Conservation (phyloP, 2,797 vertebrate species). For the Dallia pectoralis region DNA sequence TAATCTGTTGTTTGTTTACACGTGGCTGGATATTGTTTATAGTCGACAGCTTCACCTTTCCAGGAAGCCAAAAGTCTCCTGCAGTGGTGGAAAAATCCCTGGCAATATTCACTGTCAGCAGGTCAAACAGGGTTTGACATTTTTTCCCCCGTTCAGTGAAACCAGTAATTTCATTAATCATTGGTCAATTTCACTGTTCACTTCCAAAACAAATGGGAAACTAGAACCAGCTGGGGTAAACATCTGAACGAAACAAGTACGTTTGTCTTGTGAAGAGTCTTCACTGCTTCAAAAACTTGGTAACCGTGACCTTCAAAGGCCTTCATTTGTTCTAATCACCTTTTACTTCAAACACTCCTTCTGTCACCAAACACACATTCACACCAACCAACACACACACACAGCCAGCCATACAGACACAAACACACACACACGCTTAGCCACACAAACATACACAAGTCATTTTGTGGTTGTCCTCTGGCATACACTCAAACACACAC, state of each 20-base stretch:
- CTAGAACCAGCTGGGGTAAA: too few species aligned
- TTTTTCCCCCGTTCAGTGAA: background rate
- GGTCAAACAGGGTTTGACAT: background rate
- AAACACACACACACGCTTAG: too few species aligned
- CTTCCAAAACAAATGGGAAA: background rate
- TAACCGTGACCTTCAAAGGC: background rate
- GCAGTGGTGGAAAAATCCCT: background rate
- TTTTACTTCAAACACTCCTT: slow-evolving; percentile 57
- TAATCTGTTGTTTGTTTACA: slow-evolving; percentile 8
- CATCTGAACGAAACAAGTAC: too few species aligned
- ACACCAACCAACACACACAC: background rate
- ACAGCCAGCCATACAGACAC: background rate
- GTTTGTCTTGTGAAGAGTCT: too few species aligned
- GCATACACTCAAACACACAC: slow-evolving; percentile 36
- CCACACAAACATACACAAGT: background rate
- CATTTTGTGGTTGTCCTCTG: slow-evolving; percentile 14
- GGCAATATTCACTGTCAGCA: background rate
- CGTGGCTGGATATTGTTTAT: background rate
- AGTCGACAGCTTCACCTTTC: background rate
- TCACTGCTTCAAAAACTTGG: background rate
- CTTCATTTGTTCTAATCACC: slow-evolving; percentile 19
- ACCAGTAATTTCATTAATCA: background rate
- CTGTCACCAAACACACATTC: slow-evolving; percentile 34
- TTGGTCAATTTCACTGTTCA: background rate
- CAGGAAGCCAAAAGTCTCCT: slow-evolving; percentile 3